phyloP scores from a whole-genome alignment of 2,797 vertebrate genomes.

The Microtus agrestis region DNA sequence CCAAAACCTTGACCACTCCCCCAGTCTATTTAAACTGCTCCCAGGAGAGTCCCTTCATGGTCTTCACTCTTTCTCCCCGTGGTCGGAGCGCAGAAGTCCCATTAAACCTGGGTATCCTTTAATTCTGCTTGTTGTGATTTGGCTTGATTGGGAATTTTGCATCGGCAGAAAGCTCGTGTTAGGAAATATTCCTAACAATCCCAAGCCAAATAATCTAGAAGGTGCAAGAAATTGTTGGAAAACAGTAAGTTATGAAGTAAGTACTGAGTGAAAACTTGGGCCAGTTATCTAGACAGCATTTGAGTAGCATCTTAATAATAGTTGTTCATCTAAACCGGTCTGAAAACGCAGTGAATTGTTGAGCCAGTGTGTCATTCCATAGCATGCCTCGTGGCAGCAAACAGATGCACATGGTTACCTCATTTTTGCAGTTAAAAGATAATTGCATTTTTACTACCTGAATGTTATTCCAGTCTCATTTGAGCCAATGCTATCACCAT shows the following conservation, averaged over 20 bases:
- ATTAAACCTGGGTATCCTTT: too few relatives aligned
- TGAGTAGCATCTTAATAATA: background rate
- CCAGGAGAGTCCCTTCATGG: too few relatives aligned
- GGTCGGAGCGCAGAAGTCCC: too few relatives aligned
- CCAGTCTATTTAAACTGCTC: too few relatives aligned
- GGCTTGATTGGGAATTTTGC: too few relatives aligned
- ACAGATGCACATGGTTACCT: background rate
- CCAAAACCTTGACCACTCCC: too few relatives aligned
- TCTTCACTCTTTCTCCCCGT: too few relatives aligned
- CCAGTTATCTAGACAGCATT: background rate
- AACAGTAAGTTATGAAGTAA: slow-evolving; percentile 5
- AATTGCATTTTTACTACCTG: background rate
- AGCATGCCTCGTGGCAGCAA: slow-evolving; percentile 32
- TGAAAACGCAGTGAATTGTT: background rate
- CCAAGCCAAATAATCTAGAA: background rate
- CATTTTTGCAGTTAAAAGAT: background rate
- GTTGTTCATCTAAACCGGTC: background rate
- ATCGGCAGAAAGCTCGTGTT: too few relatives aligned
- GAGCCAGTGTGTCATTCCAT: background rate
- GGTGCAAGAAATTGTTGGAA: background rate
- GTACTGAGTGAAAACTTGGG: slow-evolving; percentile 27
- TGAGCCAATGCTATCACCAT: background rate
- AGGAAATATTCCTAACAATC: background rate
- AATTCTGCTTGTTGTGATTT: too few relatives aligned
- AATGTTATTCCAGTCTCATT: background rate